Conservation (phyloP, 2,113 vertebrate genomes). For the Tetrao urogallus region DNA sequence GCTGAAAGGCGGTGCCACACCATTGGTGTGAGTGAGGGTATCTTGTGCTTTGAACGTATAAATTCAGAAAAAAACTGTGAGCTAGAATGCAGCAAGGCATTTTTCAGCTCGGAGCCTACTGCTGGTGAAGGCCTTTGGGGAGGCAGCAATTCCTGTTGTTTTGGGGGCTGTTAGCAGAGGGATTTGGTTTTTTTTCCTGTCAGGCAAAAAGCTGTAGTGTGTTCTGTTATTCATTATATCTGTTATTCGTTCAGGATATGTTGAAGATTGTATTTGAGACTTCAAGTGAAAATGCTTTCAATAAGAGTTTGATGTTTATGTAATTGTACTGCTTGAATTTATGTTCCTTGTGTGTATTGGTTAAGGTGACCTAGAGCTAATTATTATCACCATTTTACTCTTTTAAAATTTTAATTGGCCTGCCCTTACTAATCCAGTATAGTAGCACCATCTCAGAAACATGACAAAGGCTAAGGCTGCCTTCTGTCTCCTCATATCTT, state of each 20-base stretch:
- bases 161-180: accelerated
- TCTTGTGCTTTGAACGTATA: not conserved
- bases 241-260: not conserved
- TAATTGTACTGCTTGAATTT: not conserved
- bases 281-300: not conserved
- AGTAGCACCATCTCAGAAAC: not conserved
- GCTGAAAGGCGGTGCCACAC: not conserved
- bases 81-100: not conserved
- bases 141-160: not conserved
- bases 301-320: not conserved
- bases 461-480: not conserved
- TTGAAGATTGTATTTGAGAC: not conserved
- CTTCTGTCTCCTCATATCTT: not conserved
- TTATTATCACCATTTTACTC: not conserved
- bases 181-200: not conserved
- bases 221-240: not conserved
- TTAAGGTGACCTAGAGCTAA: not conserved
- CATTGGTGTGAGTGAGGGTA: not conserved
- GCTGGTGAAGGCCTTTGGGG: not conserved
- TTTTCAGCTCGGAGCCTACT: not conserved
- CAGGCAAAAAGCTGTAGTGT: not conserved
- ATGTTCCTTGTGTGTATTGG: not conserved
- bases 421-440: not conserved
- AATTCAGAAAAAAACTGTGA: not conserved
- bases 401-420: not conserved